A percentile compares a stretch with the other conserved stretches of the same genome.
phyloP scores from a whole-genome alignment of 2,888 invertebrate genomes.

The Blastobasis lacticolella region DNA sequence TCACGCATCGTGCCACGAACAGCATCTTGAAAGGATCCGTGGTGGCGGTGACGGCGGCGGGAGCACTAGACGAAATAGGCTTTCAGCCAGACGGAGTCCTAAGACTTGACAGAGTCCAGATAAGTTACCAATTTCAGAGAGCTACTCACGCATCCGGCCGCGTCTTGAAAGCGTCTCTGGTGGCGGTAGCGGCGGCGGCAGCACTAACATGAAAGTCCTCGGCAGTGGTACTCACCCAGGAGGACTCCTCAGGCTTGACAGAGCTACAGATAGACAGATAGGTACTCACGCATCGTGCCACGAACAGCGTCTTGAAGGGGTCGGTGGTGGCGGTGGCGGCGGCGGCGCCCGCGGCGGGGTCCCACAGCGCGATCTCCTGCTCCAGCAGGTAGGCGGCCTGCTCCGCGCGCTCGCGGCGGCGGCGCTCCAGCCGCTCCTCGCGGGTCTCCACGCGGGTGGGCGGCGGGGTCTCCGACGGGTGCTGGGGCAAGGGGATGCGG shows the following conservation, averaged over 20 bases:
- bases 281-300: constrained; percentile 92
- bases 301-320: constrained; percentile 97
- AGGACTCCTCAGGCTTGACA: too few species aligned
- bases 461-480: constrained; percentile 97
- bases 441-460: constrained; percentile 95
- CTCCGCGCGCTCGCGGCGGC: constrained; percentile 94
- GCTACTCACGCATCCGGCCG: constrained; percentile 90
- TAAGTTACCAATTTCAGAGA: too few species aligned
- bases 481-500: constrained; percentile 64
- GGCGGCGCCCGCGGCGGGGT: constrained; percentile 83
- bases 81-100: too few species aligned
- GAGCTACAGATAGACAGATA: too few species aligned
- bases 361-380: constrained; percentile 98
- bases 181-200: constrained; percentile 73
- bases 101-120: too few species aligned
- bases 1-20: constrained; percentile 96
- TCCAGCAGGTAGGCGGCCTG: constrained; percentile 98
- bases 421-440: constrained; percentile 92
- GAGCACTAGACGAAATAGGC: too few species aligned
- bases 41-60: constrained; percentile 82
- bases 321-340: constrained; percentile 91
- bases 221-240: too few species aligned
- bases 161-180: constrained; percentile 95
- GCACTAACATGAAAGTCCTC: too few species aligned
- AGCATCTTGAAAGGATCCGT: constrained; percentile 97